phyloP scores from a whole-genome alignment of 2,888 invertebrate genomes.

The Zygothrica quintamaculata region DNA sequence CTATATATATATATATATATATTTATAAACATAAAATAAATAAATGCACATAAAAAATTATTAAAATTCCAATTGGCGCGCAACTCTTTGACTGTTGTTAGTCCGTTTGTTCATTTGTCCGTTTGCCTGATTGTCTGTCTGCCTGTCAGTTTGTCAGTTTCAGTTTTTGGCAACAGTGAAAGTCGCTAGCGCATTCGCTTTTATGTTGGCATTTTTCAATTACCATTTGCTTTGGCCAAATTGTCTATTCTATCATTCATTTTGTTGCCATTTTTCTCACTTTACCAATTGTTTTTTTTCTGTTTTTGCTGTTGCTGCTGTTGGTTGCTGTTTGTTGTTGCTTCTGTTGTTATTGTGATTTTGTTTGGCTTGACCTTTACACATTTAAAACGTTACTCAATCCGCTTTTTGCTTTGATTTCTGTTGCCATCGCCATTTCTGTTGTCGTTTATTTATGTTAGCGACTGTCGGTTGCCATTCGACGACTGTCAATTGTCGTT shows the following conservation, averaged over 20 bases:
- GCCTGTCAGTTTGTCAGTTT: conserved; percentile 59
- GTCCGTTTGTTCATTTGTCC: conserved; percentile 30
- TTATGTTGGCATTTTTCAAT: conserved; percentile 55
- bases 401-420: conserved; percentile 61
- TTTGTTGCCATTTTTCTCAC: conserved; percentile 29
- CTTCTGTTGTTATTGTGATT: conserved; percentile 24
- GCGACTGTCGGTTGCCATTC: conserved; percentile 36
- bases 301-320: conserved; percentile 22
- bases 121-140: conserved; percentile 20
- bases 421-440: conserved; percentile 61
- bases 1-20: conserved; percentile 35
- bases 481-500: conserved; percentile 18
- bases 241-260: conserved; percentile 59
- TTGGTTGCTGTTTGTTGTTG: conserved; percentile 6
- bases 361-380: conserved; percentile 73
- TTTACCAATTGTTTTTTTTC: conserved; percentile 26
- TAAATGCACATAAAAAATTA: conserved; percentile 26
- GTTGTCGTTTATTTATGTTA: conserved; percentile 66
- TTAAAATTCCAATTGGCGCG: conserved; percentile 58
- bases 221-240: conserved; percentile 39
- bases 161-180: conserved; percentile 67
- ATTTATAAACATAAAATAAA: conserved; percentile 10
- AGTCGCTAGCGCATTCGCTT: conserved; percentile 63
- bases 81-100: conserved; percentile 33
- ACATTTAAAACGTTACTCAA: conserved; percentile 76